Evolutionary conservation across 2,888 invertebrate genomes (phyloP), one percentile per base, ranked within the genome.

Genomic region (Cryptocephalus moraei): DNA sequence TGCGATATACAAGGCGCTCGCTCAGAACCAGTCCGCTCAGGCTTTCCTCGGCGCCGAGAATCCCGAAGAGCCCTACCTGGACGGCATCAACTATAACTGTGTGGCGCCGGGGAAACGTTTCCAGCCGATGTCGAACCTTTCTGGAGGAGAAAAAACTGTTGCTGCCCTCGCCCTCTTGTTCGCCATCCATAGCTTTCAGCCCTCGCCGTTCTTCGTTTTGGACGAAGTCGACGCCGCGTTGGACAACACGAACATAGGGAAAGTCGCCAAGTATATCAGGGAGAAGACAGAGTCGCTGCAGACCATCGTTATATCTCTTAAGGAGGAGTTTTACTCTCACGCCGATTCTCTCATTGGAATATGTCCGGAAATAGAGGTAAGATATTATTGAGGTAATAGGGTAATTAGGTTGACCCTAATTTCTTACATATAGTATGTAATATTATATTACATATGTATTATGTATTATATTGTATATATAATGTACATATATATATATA

Each of bases 181-280:
- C 74, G 97, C 97, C 14, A 94, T 99, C 64, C 97, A 99, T 73
- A 91, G 91, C 66, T 92, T 84, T 72, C 91, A 99, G 71, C 97
- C 99, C 22, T 94, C 99, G 14, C 99, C 99, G 10, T 99, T 99
- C 76, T 99, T 99, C 75, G 92, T 99, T 13, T 77, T 99, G 63
- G 99, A 99, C 75, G 99, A 99, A 77, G 96, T 99, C 54, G 99
- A 99, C 75, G 99, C 99, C 33, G 99, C 99, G 45, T 76, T 99
- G 51, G 99, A 99, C 74, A 99, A 99, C 74, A 99, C 99, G 8
- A 99, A 99, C 73, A 99, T 99, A 69, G 91, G 95, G 62, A 99
- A 99, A 79, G 97, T 97, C 41, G 99, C 97, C 8, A 87, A 91
- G 50, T 99, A 94, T 73, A 99, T 99, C 68, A 81, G 90, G 55